Percentiles rank a stretch among this genome's conserved stretches.
phyloP scores from a whole-genome alignment of 2,113 vertebrate species.

The Pelmatolapia mariae region DNA sequence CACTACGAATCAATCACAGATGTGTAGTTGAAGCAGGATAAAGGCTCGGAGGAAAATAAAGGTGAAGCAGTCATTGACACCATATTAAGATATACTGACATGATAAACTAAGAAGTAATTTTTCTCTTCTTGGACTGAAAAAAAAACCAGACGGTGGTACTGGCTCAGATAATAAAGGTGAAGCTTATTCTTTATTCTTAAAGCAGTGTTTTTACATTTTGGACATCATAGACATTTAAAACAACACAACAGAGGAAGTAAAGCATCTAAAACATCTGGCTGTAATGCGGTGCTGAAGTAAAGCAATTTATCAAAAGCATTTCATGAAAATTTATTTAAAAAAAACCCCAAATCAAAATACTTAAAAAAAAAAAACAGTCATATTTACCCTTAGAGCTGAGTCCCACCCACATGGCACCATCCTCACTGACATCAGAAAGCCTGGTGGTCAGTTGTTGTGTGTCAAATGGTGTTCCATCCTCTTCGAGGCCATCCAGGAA shows the following conservation, averaged over 20 bases:
- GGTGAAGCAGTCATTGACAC: constrained; percentile 42
- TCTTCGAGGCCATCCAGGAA: constrained; percentile 88
- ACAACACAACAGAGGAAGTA: not conserved
- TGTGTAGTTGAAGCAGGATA: constrained; percentile 51
- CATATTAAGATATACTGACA: constrained; percentile 36
- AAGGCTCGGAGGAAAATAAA: constrained; percentile 36
- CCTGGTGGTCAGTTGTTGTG: constrained; percentile 68
- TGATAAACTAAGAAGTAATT: constrained; percentile 12
- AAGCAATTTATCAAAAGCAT: not conserved
- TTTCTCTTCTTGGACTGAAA: not conserved
- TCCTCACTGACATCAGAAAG: constrained; percentile 65
- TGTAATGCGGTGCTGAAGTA: not conserved
- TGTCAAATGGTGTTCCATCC: constrained; percentile 79
- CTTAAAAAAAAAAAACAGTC: not conserved
- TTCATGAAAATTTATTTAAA: not conserved
- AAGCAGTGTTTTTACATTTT: not conserved
- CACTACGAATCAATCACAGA: constrained; percentile 63
- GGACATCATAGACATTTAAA: not conserved
- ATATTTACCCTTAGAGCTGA: constrained; percentile 80
- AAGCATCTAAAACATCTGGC: not conserved
- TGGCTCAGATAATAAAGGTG: not conserved
- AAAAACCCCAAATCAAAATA: accelerated
- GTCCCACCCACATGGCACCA: constrained; percentile 74
- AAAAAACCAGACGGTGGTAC: not conserved
- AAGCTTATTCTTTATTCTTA: not conserved